Percentiles rank a stretch among this genome's conserved stretches.
phyloP scores from a whole-genome alignment of 2,797 vertebrate species.

The Poeciliopsis gracilis region DNA sequence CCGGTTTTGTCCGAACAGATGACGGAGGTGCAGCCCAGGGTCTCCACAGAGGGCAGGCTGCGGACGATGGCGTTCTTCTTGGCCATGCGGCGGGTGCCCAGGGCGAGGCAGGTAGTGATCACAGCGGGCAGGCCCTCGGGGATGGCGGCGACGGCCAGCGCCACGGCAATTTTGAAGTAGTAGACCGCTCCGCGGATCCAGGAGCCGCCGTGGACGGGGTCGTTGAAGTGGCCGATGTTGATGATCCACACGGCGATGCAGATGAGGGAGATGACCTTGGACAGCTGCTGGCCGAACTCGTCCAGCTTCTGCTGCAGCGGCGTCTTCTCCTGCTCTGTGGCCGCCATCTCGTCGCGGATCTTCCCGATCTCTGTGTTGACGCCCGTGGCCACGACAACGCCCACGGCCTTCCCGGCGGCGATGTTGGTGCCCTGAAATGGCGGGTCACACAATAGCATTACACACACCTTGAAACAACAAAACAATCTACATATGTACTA shows the following conservation, averaged over 20 bases:
- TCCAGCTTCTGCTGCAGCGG: conserved; percentile 97
- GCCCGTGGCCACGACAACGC: conserved; percentile 92
- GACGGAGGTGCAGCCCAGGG: conserved; percentile 95
- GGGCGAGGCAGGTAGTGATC: conserved; percentile 96
- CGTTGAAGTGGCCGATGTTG: conserved; percentile 98
- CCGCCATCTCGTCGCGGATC: conserved; percentile 97
- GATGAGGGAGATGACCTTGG: conserved; percentile 96
- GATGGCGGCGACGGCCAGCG: conserved; percentile 95
- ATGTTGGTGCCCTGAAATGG: conserved; percentile 94
- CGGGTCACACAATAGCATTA: conserved; percentile 15
- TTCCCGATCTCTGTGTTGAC: conserved; percentile 97
- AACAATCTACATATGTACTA: not conserved
- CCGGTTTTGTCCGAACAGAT: conserved; percentile 99
- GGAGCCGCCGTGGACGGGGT: conserved; percentile 96
- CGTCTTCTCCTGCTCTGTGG: conserved; percentile 95
- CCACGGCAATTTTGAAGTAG: conserved; percentile 98
- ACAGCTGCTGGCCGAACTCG: conserved; percentile 96
- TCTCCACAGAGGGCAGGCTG: conserved; percentile 96
- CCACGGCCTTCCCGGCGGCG: conserved; percentile 93
- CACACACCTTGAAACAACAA: conserved; percentile 6
- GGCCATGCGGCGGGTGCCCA: conserved; percentile 96
- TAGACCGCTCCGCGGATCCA: conserved; percentile 98
- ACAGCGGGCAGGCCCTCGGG: conserved; percentile 95
- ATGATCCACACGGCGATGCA: conserved; percentile 99
- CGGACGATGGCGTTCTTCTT: conserved; percentile 98